These are phyloP conservation scores for Intellagama lesueurii DNA, from an alignment of 2,797 vertebrate genomes.

Conservation along the genomic window DNA sequence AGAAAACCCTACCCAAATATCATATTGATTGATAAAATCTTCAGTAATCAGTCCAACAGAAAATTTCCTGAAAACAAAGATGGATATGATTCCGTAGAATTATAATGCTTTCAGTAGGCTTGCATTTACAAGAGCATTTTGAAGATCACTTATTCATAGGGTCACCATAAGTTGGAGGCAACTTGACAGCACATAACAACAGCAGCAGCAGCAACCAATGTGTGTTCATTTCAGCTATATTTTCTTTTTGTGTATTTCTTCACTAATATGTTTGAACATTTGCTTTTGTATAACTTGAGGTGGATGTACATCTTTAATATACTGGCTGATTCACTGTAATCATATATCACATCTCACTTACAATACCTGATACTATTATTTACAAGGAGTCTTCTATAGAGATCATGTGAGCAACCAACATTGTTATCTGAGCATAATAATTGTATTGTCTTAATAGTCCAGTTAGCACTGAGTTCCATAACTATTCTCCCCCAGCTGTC, in stretches of 20 bases:
- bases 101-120: background rate
- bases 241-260: background rate
- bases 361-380: background rate
- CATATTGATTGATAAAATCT: conserved; percentile 7
- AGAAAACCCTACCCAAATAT: background rate
- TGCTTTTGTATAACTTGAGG: background rate
- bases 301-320: background rate
- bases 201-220: background rate
- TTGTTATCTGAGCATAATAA: background rate
- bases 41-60: background rate
- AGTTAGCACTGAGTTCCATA: background rate
- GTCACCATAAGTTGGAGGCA: no score
- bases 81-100: background rate
- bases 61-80: conserved; percentile 16
- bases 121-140: no score
- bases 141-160: no score
- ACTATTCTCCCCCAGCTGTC: background rate
- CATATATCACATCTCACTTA: background rate
- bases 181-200: no score
- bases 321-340: background rate
- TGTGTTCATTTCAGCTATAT: background rate
- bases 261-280: background rate
- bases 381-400: background rate
- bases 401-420: background rate
- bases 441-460: background rate